Percentiles rank a stretch among this genome's conserved stretches.
These are phyloP conservation scores for Phytoseiulus persimilis DNA, from an alignment of 2,888 invertebrate genomes.

Conservation along the genomic window DNA sequence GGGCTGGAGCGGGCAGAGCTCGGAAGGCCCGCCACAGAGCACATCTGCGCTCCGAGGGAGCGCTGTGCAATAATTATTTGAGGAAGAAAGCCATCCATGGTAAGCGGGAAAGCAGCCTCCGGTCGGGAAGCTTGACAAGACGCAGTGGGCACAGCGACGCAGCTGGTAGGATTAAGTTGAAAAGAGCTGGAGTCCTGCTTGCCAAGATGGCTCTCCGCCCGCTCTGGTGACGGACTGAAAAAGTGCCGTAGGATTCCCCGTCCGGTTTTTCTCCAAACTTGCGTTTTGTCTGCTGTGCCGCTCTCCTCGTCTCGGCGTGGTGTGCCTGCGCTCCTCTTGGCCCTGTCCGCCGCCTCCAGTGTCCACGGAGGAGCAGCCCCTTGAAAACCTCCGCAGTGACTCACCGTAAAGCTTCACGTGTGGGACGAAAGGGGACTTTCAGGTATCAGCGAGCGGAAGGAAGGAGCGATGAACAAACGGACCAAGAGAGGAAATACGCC, in stretches of 20 bases:
- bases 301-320: no score
- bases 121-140: background rate
- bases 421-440: no score
- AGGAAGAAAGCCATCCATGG: background rate
- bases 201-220: background rate
- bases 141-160: conserved; percentile 17
- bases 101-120: background rate
- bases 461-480: no score
- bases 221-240: background rate
- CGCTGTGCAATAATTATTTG: background rate
- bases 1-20: background rate
- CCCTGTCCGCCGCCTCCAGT: no score
- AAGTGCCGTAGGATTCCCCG: background rate
- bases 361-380: no score
- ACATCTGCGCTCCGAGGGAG: background rate
- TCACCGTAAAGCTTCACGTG: no score
- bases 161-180: conserved; percentile 37
- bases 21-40: background rate
- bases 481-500: no score
- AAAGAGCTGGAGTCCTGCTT: background rate
- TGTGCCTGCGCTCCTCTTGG: no score
- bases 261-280: no score
- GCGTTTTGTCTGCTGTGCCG: no score
- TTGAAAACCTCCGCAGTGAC: no score
- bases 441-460: no score